phyloP scores from a whole-genome alignment of 2,888 invertebrate genomes.

The Odontomyia ornata region DNA sequence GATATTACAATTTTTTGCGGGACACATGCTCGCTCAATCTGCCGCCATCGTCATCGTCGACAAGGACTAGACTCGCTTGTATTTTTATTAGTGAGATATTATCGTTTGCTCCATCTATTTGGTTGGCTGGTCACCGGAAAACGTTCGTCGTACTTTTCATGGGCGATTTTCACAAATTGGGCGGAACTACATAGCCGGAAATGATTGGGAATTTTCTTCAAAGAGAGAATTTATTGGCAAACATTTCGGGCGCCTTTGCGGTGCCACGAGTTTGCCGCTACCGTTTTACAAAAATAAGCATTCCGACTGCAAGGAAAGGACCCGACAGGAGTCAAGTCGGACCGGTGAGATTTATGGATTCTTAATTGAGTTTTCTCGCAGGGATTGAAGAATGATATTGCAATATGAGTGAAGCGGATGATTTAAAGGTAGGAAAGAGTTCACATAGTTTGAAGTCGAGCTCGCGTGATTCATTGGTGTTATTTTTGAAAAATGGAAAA shows the following conservation, averaged over 20 bases:
- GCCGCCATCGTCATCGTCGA: background rate
- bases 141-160: conserved; percentile 33
- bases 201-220: conserved; percentile 39
- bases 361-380: conserved; percentile 22
- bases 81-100: conserved; percentile 34
- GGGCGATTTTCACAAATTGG: conserved; percentile 43
- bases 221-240: conserved; percentile 40
- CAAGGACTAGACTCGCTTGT: background rate
- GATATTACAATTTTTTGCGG: conserved; percentile 3
- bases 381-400: background rate
- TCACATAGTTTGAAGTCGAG: background rate
- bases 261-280: conserved; percentile 25
- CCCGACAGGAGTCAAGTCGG: background rate
- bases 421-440: background rate
- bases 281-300: background rate
- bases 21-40: conserved; percentile 5
- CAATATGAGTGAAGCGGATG: conserved; percentile 14
- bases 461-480: too few relatives aligned
- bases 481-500: too few relatives aligned
- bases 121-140: background rate
- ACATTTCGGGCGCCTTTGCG: conserved; percentile 39
- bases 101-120: background rate
- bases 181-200: conserved; percentile 37
- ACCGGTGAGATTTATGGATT: conserved; percentile 10
- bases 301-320: conserved; percentile 6